Evolutionary conservation across 2,888 invertebrate genomes (phyloP).

Genomic region (Graphium colonna): DNA sequence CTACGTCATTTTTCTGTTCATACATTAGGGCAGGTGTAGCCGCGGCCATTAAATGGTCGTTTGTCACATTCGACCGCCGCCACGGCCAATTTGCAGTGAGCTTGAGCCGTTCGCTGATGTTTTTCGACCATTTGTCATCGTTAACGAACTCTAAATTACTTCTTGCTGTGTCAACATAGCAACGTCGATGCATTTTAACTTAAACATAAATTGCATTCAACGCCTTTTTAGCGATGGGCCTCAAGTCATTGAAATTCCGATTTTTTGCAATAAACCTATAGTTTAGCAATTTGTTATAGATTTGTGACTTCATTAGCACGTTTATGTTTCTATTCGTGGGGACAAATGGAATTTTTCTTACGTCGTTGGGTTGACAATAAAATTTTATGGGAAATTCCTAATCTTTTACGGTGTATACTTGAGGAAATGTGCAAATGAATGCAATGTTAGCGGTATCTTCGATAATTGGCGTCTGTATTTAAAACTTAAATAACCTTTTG

Average conservation of each 20-base stretch:
- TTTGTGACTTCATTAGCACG: slow-evolving; percentile 29
- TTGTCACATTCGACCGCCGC: slow-evolving; percentile 57
- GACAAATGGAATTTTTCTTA: background rate
- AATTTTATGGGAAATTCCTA: too few relatives aligned
- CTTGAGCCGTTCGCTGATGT: slow-evolving; percentile 30
- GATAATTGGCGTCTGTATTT: too few relatives aligned
- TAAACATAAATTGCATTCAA: slow-evolving; percentile 38
- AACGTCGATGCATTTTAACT: slow-evolving; percentile 35
- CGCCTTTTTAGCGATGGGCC: slow-evolving; percentile 30
- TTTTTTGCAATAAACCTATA: slow-evolving; percentile 27
- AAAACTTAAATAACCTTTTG: too few relatives aligned
- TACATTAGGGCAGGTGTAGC: slow-evolving; percentile 48
- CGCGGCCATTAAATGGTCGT: slow-evolving; percentile 46
- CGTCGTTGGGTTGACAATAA: background rate
- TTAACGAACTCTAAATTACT: slow-evolving; percentile 43
- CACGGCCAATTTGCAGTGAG: slow-evolving; percentile 54
- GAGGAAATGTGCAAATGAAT: too few relatives aligned
- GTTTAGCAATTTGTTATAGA: slow-evolving; percentile 31
- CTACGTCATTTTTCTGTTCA: slow-evolving; percentile 34
- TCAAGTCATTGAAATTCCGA: slow-evolving; percentile 35
- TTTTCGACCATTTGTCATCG: slow-evolving; percentile 68
- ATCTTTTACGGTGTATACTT: too few relatives aligned
- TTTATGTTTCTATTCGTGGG: slow-evolving; percentile 14
- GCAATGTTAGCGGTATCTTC: too few relatives aligned
- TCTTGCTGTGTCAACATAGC: slow-evolving; percentile 32